phyloP scores from a whole-genome alignment of 2,888 invertebrate species.

The Morpho helenor region DNA sequence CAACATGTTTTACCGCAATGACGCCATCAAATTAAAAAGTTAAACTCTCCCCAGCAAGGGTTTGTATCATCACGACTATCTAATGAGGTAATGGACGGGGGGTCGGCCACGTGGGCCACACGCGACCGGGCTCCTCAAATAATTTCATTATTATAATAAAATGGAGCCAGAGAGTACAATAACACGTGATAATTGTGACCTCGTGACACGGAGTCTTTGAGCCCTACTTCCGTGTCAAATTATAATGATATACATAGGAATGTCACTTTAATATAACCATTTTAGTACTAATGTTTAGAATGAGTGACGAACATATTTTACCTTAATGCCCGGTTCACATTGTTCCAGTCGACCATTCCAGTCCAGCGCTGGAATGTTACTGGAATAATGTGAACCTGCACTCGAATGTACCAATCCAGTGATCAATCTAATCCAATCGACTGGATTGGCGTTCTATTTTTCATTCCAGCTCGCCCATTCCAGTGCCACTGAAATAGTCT shows the following conservation, averaged over 20 bases:
- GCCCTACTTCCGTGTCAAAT: slow-evolving; percentile 21
- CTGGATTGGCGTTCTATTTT: no score
- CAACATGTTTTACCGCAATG: slow-evolving; percentile 40
- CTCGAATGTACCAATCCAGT: no score
- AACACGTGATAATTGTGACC: slow-evolving; percentile 56
- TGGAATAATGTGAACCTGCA: no score
- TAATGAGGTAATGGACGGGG: slow-evolving; percentile 68
- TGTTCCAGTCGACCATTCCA: no score
- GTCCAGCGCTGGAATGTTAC: no score
- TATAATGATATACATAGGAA: slow-evolving; percentile 6
- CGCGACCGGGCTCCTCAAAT: slow-evolving; percentile 56
- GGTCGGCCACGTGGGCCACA: slow-evolving; percentile 44
- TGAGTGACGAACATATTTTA: no score
- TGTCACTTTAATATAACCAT: background rate
- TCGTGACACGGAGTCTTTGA: slow-evolving; percentile 33
- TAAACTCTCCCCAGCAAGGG: slow-evolving; percentile 49
- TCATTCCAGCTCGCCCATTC: no score
- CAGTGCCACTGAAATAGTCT: no score
- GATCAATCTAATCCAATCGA: no score
- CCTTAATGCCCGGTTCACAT: no score
- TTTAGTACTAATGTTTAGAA: no score
- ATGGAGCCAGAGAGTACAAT: slow-evolving; percentile 67
- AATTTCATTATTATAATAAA: slow-evolving; percentile 75
- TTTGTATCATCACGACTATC: slow-evolving; percentile 52
- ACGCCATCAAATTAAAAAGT: slow-evolving; percentile 71